Evolutionary conservation across 2,113 vertebrate genomes (phyloP), one percentile per base, ranked within the genome.

Genomic region (Erinaceus europaeus): DNA sequence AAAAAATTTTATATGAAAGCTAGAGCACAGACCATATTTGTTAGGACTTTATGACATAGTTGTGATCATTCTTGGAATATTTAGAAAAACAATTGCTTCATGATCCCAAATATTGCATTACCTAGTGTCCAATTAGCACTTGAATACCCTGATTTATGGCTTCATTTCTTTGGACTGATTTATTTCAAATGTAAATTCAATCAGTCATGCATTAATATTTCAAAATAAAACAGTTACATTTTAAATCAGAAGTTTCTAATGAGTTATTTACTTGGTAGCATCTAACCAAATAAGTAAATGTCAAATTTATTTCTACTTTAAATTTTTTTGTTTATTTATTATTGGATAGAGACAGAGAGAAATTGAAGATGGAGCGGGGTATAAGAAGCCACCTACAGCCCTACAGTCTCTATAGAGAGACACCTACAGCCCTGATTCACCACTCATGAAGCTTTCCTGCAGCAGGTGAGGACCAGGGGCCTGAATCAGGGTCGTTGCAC

Each of bases 131-230:
- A 50, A 29, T 67, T n/a, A 13, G 13, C 36, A 9, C 29, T 57
- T 75, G 55, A 64, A 79, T n/a, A 88, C 32, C 40, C 40, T 55
- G 10, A n/a, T 11, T 61, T 50, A 48, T 38, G 14, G 9, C 36
- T 90, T 90, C 46, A 2, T 59, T 71, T 88, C 21, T 64, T 53
- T 81, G 68, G 48, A 29, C n/a, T n/a, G n/a, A 84, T 69, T 87
- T 87, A 29, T 81, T 89, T 85, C 69, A 52, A 53, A 46, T 27
- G 9, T 36, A 78, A 74, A 68, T 74, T 72, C 14, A 32, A 0
- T 67, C 23, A 61, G 9, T 46, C 34, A 61, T 25, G 5, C 2
- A 15, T 82, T 77, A 32, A 18, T 23, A 50, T 42, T 67, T 78
- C 14, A 77, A 88, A 86, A 8, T 52, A 57, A 83, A 69, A 78